These are phyloP conservation scores for Platycnemis pennipes DNA, from an alignment of 2,888 invertebrate genomes.

Conservation along the genomic window DNA sequence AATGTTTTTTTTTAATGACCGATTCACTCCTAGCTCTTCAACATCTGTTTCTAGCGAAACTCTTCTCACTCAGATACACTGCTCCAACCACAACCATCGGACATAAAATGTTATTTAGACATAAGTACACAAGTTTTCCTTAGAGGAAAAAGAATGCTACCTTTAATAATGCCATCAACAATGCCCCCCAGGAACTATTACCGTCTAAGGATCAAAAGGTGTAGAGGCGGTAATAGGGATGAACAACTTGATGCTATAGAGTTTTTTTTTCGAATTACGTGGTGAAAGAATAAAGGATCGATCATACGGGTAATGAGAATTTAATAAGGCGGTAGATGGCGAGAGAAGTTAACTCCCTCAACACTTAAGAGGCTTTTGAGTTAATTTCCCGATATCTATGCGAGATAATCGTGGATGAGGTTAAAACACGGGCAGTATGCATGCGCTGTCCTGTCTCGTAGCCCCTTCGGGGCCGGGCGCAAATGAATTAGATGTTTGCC, in stretches of 20 bases:
- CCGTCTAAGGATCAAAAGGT: neutral
- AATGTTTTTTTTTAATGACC: no score
- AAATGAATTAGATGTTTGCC: constrained; percentile 36
- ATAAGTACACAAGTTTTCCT: no score
- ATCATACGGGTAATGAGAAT: neutral
- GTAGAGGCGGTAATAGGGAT: neutral
- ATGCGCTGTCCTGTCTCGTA: neutral
- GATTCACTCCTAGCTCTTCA: no score
- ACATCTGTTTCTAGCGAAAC: no score
- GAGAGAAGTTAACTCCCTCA: neutral
- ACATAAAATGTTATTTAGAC: no score
- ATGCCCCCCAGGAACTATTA: neutral
- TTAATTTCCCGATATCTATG: constrained; percentile 22
- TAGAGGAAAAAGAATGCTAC: neutral
- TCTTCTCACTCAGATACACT: no score
- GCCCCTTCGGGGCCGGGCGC: neutral
- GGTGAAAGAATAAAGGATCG: neutral
- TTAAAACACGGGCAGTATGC: neutral
- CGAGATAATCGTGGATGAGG: constrained; percentile 16
- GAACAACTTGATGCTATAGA: neutral
- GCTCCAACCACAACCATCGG: no score
- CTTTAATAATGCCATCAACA: neutral
- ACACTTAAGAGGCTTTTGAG: neutral
- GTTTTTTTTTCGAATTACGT: neutral
- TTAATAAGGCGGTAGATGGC: neutral